Percentiles rank a stretch among this genome's conserved stretches.
These are phyloP conservation scores for Euleptes europaea DNA, from an alignment of 2,113 vertebrate genomes.

Conservation along the genomic window DNA sequence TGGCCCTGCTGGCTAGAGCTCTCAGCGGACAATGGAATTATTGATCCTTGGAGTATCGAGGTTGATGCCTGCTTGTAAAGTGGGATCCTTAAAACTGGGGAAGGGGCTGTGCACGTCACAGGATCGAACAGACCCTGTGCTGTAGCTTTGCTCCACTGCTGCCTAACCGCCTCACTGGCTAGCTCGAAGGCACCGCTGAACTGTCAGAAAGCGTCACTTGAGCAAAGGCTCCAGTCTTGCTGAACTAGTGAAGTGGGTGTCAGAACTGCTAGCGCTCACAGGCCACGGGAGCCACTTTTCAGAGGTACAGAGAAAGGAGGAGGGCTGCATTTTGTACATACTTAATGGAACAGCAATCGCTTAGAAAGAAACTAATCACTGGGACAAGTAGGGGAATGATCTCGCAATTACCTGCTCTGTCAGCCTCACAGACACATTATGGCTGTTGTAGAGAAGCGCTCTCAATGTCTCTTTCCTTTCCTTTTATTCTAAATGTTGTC, in stretches of 20 bases:
- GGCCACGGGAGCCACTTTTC: not conserved
- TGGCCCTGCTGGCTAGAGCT: not conserved
- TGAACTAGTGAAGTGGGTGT: not conserved
- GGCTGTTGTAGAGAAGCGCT: not conserved
- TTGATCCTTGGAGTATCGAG: too few species aligned
- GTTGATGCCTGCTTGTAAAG: not conserved
- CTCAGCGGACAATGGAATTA: not conserved
- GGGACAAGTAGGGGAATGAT: not conserved
- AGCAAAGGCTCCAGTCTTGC: not conserved
- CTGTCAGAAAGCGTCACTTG: constrained; percentile 1
- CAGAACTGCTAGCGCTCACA: not conserved
- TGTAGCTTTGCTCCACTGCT: not conserved
- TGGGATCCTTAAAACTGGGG: not conserved
- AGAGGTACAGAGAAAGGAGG: not conserved
- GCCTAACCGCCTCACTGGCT: not conserved
- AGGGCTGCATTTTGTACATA: not conserved
- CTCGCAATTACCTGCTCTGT: not conserved
- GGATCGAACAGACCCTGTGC: not conserved
- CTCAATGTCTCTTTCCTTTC: not conserved
- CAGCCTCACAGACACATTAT: not conserved
- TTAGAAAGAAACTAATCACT: not conserved
- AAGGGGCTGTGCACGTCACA: not conserved
- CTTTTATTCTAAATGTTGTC: not conserved
- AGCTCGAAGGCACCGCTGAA: not conserved
- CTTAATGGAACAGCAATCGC: not conserved